Percentiles rank a stretch among this genome's conserved stretches.
These are phyloP conservation scores for Lepus americanus DNA, from an alignment of 2,113 vertebrate genomes.

Conservation along the genomic window DNA sequence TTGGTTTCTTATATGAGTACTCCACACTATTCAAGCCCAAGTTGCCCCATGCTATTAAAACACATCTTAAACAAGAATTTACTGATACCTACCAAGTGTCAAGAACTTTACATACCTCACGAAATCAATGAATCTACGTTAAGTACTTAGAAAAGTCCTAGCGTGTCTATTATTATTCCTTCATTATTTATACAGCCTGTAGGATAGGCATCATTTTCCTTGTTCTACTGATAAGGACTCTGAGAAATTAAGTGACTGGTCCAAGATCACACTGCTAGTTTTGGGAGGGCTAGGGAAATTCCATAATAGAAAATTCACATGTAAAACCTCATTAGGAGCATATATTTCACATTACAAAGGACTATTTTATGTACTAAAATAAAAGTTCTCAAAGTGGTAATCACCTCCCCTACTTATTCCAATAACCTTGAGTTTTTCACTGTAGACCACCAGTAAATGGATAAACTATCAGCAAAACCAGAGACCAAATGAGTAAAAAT, in stretches of 20 bases:
- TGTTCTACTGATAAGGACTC: background rate
- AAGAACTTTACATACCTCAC: conserved; percentile 1
- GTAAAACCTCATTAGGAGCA: background rate
- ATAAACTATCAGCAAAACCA: background rate
- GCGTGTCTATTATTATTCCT: background rate
- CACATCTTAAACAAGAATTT: background rate
- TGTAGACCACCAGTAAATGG: background rate
- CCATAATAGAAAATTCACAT: background rate
- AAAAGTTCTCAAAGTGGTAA: conserved; percentile 18
- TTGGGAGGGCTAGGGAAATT: conserved; percentile 13
- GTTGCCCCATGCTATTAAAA: background rate
- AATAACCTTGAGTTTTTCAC: conserved; percentile 29
- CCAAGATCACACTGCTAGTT: background rate
- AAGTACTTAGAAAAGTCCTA: background rate
- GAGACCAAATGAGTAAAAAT: conserved; percentile 7
- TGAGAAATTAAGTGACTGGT: background rate
- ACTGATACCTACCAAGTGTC: background rate
- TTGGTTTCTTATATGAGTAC: background rate
- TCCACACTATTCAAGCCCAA: background rate
- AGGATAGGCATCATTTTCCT: background rate
- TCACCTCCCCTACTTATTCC: background rate
- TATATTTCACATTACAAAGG: background rate
- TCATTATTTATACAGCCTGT: background rate
- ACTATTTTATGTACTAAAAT: conserved; percentile 58
- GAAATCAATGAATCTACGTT: background rate